These are phyloP conservation scores for Chrysolina americana DNA, from an alignment of 2,888 invertebrate genomes.

Conservation along the genomic window DNA sequence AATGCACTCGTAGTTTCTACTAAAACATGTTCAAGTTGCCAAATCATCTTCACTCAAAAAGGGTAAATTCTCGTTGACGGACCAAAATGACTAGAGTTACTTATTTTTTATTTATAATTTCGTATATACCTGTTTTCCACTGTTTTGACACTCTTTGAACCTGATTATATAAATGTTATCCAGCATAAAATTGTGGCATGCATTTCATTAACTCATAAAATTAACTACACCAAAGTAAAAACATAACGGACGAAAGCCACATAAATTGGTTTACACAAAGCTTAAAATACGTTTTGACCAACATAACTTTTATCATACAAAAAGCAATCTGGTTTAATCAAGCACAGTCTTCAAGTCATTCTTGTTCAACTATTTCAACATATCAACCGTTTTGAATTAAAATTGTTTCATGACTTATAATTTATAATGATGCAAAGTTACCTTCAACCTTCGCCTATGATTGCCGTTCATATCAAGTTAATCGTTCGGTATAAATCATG, in stretches of 20 bases:
- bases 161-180: not conserved
- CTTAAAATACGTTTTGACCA: not conserved
- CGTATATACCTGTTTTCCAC: too few species aligned
- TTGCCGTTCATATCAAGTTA: not conserved
- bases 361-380: not conserved
- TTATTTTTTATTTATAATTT: not conserved
- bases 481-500: not conserved
- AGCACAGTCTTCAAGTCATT: constrained; percentile 7
- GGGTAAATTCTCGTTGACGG: not conserved
- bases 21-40: not conserved
- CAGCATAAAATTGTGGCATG: not conserved
- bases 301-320: not conserved
- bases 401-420: not conserved
- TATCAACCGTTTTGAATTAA: not conserved
- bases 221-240: constrained; percentile 5
- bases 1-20: too few species aligned
- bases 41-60: not conserved
- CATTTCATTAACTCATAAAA: constrained; percentile 11
- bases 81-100: not conserved
- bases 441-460: not conserved
- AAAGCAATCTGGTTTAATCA: not conserved
- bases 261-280: not conserved
- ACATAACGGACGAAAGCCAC: not conserved
- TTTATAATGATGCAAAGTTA: not conserved
- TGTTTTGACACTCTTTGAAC: not conserved